These are phyloP conservation scores for Alfaro cultratus DNA, from an alignment of 2,797 vertebrate species.

Conservation along the genomic window DNA sequence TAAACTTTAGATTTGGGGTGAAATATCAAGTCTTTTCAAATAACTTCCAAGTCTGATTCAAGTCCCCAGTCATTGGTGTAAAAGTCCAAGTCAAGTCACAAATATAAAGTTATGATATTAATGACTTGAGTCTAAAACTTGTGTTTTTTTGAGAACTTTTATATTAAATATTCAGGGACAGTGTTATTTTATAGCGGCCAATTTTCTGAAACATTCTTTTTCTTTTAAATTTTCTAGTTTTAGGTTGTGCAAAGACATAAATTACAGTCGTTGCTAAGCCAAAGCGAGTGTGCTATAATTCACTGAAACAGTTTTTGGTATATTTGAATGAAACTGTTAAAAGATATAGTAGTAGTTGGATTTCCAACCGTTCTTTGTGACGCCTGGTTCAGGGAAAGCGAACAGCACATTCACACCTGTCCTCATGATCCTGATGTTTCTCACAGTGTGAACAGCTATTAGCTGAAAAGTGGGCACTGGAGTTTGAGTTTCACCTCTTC, in stretches of 20 bases:
- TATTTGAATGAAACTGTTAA: not conserved
- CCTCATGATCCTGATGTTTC: slow-evolving; percentile 33
- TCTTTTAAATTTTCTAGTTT: not conserved
- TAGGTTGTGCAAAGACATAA: not conserved
- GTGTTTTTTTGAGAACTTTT: not conserved
- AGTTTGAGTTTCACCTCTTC: slow-evolving; percentile 33
- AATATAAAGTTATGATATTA: no score
- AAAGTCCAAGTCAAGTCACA: no score
- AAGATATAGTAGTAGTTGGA: not conserved
- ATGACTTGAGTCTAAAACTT: no score
- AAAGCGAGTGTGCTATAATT: not conserved
- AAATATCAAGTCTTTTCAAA: no score
- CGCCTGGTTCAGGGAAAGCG: not conserved
- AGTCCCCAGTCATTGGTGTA: no score
- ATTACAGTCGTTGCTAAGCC: not conserved
- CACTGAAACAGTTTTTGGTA: not conserved
- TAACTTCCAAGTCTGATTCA: no score
- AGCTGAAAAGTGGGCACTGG: slow-evolving; percentile 34
- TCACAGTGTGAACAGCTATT: slow-evolving; percentile 27
- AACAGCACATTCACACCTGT: slow-evolving; percentile 27
- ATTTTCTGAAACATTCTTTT: not conserved
- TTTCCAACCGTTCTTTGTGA: not conserved
- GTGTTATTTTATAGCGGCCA: not conserved
- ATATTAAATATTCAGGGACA: not conserved
- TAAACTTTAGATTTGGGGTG: no score